Evolutionary conservation across 1,140 invertebrate species (phyloP).

Genomic region (Drosophila leontia): DNA sequence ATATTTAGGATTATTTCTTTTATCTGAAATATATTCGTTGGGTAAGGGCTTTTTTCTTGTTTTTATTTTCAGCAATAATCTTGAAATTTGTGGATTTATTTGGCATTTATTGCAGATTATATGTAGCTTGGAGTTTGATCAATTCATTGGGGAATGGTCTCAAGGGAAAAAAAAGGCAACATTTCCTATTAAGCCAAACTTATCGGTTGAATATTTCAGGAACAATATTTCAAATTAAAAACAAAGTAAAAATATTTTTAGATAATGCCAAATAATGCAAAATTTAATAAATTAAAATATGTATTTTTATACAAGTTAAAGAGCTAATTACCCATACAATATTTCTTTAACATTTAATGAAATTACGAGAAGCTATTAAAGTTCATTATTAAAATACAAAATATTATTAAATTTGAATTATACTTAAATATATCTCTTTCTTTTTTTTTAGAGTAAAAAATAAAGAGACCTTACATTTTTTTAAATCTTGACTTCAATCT

Average conservation of each 20-base stretch:
- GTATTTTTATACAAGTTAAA: too few species aligned
- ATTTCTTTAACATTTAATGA: too few species aligned
- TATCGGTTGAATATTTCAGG: conserved; percentile 20
- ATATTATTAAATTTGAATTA: too few species aligned
- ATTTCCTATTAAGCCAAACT: conserved; percentile 14
- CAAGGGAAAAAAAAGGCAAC: background rate
- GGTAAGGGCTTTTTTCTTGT: background rate
- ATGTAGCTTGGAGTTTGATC: background rate
- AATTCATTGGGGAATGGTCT: background rate
- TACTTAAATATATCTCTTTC: too few species aligned
- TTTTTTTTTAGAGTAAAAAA: too few species aligned
- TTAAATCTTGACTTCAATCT: too few species aligned
- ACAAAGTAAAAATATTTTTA: background rate
- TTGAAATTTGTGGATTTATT: background rate
- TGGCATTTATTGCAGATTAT: background rate
- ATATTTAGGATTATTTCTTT: background rate
- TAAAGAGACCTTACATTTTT: too few species aligned
- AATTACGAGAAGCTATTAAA: too few species aligned
- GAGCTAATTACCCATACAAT: too few species aligned
- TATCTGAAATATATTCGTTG: background rate
- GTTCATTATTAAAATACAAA: too few species aligned
- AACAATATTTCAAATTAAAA: background rate
- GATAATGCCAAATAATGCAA: background rate
- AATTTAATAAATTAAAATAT: background rate
- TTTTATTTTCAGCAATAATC: background rate